Evolutionary conservation across 1,140 invertebrate genomes (phyloP).

Genomic region (Neotoxoptera formosana): DNA sequence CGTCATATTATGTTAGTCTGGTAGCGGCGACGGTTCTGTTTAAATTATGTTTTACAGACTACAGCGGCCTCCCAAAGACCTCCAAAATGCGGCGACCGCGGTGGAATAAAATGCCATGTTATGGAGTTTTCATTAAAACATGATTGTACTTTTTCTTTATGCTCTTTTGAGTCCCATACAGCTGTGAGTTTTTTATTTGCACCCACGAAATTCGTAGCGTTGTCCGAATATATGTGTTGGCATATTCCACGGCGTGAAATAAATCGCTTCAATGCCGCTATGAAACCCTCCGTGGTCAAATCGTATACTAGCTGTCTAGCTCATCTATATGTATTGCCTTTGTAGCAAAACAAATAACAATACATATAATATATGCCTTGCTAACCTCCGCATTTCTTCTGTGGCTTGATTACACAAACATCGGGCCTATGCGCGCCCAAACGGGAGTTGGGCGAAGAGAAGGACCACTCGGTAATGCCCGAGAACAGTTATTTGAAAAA

Average conservation of each 20-base stretch:
- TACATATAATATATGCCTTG: neutral
- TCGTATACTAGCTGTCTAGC: neutral
- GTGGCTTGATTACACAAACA: neutral
- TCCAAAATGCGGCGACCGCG: neutral
- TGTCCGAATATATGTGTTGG: neutral
- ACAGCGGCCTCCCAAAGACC: neutral
- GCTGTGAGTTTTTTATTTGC: neutral
- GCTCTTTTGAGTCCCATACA: neutral
- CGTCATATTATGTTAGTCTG: conserved; percentile 59
- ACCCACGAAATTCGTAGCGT: neutral
- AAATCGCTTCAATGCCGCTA: neutral
- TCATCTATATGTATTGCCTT: neutral
- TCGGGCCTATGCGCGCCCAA: too few relatives aligned
- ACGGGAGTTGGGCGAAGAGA: too few relatives aligned
- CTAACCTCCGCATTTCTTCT: neutral
- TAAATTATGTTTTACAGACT: neutral
- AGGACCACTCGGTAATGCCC: too few relatives aligned
- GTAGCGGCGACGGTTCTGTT: neutral
- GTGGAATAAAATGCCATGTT: neutral
- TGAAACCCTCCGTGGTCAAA: neutral
- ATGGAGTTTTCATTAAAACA: neutral
- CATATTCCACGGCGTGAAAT: neutral
- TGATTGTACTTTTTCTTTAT: neutral
- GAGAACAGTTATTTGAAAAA: too few relatives aligned
- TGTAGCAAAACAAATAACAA: neutral